Conservation (phyloP, 1,140 invertebrate species). For the Aradophagus sp. region DNA sequence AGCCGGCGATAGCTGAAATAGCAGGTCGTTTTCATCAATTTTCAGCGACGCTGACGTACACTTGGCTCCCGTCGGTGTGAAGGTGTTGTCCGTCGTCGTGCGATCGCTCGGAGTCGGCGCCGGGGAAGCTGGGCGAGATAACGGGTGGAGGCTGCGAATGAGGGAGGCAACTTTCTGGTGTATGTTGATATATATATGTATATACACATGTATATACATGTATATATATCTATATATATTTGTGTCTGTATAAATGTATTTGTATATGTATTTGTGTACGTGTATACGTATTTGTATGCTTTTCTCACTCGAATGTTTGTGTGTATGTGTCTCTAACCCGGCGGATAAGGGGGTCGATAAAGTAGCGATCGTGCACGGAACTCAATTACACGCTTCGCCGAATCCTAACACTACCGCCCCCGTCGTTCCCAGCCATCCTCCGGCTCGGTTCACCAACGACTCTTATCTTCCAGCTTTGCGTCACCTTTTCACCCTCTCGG, state of each 20-base stretch:
- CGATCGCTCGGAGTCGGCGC: constrained; percentile 46
- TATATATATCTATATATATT: no score
- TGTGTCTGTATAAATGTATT: no score
- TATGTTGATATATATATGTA: no score
- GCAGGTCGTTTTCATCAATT: constrained; percentile 56
- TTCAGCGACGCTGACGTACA: constrained; percentile 49
- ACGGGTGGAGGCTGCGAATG: no score
- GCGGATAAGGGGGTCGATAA: constrained; percentile 72
- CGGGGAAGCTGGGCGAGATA: constrained; percentile 12
- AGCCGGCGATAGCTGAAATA: constrained; percentile 34
- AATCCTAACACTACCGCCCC: constrained; percentile 46
- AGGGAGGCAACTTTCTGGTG: no score
- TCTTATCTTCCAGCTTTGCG: constrained; percentile 47
- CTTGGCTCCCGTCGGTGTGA: constrained; percentile 33
- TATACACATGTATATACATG: no score
- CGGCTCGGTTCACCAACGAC: constrained; percentile 37
- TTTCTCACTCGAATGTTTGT: constrained; percentile 1
- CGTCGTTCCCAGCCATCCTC: constrained; percentile 14
- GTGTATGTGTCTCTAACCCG: constrained; percentile 16
- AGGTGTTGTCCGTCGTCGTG: constrained; percentile 55
- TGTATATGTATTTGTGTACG: no score
- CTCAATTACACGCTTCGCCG: constrained; percentile 75
- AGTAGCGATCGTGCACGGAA: constrained; percentile 74
- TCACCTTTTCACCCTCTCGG: constrained; percentile 62
- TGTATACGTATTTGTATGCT: no score